Base-by-base conservation (phyloP, 2,113 vertebrate genomes). In the Myocastor coypus region DNA sequence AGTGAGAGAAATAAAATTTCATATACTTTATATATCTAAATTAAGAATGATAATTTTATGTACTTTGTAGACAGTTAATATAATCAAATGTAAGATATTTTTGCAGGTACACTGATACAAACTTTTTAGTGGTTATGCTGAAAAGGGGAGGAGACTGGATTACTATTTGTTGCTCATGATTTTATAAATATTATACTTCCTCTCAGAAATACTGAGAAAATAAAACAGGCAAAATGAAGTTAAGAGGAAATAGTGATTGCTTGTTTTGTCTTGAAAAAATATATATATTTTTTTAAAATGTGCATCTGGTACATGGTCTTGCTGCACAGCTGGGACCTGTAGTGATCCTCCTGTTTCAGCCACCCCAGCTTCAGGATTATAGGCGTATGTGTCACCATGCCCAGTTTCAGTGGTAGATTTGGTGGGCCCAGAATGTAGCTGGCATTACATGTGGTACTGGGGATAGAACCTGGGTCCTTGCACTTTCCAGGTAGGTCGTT, bases 131-230 rank as follows among this genome's bases (percentile, higher is more conserved):
- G 40, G 64, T 88, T 37, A 57, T 77, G 4, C 16, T 55, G 87
- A 30, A 68, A 91, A 50, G 61, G 8, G 20, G 82, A 59, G 24
- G 91, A 61, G 55, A 77, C 42, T 89, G 68, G 10, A 11, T 92
- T 69, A 26, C 71, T 52, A 26, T 63, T 73, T 81, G 17, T 81
- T 63, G 28, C 28, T 91, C 87, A 68, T 85, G 50, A 75, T 63
- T 85, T 91, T 95, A 90, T 69, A 90, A 66, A 61, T 28, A 64
- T 34, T 8, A 26, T 80, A 34, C 87, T 64, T 94, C 88, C 20
- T 81, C 32, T 89, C 92, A 85, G 30, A 94, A 91, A 16, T 68
- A 12, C 46, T 94, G 28, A 32, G n/a, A 28, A 68, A 94, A 3
- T 68, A 40, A 87, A 5, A 28, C 63, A 24, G 30, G 19, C 50